Conservation (phyloP, 35 echinoderm and acorn worm genomes). For the Diadema setosum region DNA sequence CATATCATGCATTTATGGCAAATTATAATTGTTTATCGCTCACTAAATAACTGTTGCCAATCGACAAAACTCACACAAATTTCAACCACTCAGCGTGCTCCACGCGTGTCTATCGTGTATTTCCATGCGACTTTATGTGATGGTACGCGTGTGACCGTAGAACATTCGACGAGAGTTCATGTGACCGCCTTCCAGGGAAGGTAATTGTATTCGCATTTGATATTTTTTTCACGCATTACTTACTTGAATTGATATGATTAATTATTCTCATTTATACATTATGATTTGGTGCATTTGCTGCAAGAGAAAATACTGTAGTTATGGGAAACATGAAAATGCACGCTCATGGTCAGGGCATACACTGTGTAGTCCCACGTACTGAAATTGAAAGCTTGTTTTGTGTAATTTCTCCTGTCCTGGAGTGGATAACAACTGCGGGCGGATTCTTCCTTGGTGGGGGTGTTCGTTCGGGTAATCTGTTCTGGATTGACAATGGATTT, state of each 20-base stretch:
- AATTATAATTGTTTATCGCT: background rate
- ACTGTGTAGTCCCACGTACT: background rate
- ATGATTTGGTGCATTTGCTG: too few relatives aligned
- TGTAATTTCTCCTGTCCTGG: background rate
- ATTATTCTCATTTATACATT: background rate
- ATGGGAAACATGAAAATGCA: background rate
- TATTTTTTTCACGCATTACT: too few relatives aligned
- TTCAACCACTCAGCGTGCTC: constrained; percentile 65
- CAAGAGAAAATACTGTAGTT: too few relatives aligned
- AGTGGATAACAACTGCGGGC: too few relatives aligned
- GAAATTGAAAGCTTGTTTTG: background rate
- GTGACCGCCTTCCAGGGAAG: background rate
- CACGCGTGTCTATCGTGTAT: constrained; percentile 34
- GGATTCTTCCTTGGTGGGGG: too few relatives aligned
- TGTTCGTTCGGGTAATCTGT: too few relatives aligned
- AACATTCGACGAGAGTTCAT: background rate
- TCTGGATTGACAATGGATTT: too few relatives aligned
- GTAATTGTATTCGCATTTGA: too few relatives aligned
- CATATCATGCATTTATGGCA: background rate
- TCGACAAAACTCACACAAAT: background rate
- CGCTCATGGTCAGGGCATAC: too few relatives aligned
- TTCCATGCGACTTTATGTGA: background rate
- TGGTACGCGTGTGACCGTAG: background rate
- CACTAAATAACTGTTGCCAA: background rate
- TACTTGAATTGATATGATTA: too few relatives aligned